These are phyloP conservation scores for Drosophila mercatorum DNA, from an alignment of 2,888 invertebrate genomes.

Conservation along the genomic window DNA sequence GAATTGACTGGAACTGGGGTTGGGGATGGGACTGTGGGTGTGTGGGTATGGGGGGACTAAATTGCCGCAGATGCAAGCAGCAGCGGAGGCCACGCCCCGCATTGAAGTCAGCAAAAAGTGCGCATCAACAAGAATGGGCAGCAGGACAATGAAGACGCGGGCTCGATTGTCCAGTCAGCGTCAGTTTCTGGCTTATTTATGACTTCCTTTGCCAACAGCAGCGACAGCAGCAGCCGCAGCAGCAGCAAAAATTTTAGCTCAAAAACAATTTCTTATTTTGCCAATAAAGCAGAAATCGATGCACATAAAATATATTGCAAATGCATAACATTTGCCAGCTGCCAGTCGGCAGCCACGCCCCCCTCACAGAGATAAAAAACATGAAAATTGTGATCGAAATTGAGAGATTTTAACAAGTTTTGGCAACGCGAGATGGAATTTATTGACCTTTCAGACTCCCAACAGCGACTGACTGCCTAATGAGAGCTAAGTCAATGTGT, in stretches of 20 bases:
- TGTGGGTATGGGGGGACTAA: not conserved
- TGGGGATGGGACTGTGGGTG: not conserved
- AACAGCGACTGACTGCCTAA: not conserved
- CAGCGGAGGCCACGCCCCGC: slow-evolving; percentile 53
- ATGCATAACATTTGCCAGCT: slow-evolving; percentile 50
- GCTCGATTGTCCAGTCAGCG: slow-evolving; percentile 72
- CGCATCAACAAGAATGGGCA: slow-evolving; percentile 20
- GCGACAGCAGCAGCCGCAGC: slow-evolving; percentile 15
- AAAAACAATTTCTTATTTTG: slow-evolving; percentile 68
- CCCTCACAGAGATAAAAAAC: slow-evolving; percentile 3
- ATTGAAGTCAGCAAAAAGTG: slow-evolving; percentile 49
- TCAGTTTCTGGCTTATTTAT: slow-evolving; percentile 70
- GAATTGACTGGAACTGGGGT: slow-evolving; percentile 23
- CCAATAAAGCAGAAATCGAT: slow-evolving; percentile 72
- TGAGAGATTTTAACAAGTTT: slow-evolving; percentile 13
- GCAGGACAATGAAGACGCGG: slow-evolving; percentile 53
- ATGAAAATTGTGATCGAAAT: slow-evolving; percentile 10
- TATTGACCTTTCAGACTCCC: not conserved
- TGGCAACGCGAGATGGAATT: not conserved
- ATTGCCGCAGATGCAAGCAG: slow-evolving; percentile 73
- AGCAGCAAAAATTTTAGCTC: slow-evolving; percentile 39
- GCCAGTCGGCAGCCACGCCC: slow-evolving; percentile 45
- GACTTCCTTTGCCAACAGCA: slow-evolving; percentile 68
- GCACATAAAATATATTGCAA: slow-evolving; percentile 68
- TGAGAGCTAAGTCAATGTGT: not conserved